Conservation (phyloP, 1,140 invertebrate genomes). For the Mercenaria mercenaria region DNA sequence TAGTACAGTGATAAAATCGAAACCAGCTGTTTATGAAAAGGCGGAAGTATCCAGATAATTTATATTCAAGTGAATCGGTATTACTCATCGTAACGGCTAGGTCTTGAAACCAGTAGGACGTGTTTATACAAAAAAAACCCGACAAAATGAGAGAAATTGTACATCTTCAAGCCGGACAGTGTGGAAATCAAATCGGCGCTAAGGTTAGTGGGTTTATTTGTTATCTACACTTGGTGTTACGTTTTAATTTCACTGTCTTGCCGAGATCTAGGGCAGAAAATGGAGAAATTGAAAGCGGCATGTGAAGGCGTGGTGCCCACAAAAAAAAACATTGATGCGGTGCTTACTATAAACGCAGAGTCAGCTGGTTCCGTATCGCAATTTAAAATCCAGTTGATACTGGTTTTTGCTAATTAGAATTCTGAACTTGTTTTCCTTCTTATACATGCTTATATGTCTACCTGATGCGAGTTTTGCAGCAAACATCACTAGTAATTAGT, state of each 20-base stretch:
- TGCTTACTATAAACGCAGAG: background rate
- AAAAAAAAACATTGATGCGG: background rate
- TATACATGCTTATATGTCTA: too few species aligned
- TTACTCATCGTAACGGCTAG: conserved; percentile 43
- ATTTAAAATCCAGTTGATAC: too few species aligned
- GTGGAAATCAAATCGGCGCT: conserved; percentile 95
- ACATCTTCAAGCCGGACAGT: conserved; percentile 92
- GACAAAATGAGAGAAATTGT: conserved; percentile 87
- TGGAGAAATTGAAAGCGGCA: background rate
- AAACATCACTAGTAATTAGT: too few species aligned
- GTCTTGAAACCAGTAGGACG: background rate
- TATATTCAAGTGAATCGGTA: conserved; percentile 3
- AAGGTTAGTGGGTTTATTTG: conserved; percentile 89
- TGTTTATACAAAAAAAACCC: background rate
- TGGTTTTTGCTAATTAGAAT: too few species aligned
- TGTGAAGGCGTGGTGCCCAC: background rate
- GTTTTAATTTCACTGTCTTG: background rate
- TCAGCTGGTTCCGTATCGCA: background rate
- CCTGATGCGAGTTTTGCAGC: too few species aligned
- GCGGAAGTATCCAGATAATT: background rate
- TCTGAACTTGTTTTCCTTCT: too few species aligned
- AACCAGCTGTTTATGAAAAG: conserved; percentile 27
- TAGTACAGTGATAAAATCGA: background rate
- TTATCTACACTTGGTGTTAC: background rate
- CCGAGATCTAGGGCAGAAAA: background rate